Evolutionary conservation across 2,113 vertebrate genomes (phyloP).

Genomic region (Xiphophorus hellerii): DNA sequence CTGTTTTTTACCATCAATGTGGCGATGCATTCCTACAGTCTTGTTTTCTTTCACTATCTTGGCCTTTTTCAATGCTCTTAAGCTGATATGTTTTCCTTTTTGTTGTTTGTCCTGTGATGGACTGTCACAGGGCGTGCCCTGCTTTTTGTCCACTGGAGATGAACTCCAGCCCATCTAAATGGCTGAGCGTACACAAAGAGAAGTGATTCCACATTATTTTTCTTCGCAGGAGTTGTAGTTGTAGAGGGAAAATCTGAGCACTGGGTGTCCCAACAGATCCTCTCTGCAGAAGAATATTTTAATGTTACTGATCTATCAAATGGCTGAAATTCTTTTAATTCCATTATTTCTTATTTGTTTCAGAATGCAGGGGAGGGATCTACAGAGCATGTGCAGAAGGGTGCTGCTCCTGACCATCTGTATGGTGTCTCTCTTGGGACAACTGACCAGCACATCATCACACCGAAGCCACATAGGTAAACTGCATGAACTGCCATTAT

Average conservation of each 20-base stretch:
- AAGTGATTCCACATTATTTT: too few species aligned
- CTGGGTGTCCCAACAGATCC: constrained; percentile 9
- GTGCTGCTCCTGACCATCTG: constrained; percentile 87
- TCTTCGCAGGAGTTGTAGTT: too few species aligned
- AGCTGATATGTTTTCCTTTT: not conserved
- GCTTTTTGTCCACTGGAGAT: too few species aligned
- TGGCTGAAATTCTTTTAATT: not conserved
- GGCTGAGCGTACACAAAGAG: too few species aligned
- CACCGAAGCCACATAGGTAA: constrained; percentile 91
- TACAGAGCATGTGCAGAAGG: constrained; percentile 86
- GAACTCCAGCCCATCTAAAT: too few species aligned
- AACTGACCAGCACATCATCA: constrained; percentile 84
- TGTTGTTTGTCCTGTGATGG: too few species aligned
- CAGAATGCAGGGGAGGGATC: constrained; percentile 88
- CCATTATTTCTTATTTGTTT: constrained; percentile 5
- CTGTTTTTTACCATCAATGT: not conserved
- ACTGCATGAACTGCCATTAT: not conserved
- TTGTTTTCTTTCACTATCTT: not conserved
- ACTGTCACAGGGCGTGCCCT: too few species aligned
- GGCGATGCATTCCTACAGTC: not conserved
- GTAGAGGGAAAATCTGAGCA: too few species aligned
- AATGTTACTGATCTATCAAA: constrained; percentile 29
- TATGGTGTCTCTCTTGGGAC: constrained; percentile 88
- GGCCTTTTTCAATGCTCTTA: not conserved
- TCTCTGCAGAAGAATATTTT: not conserved